Evolutionary conservation across 2,888 invertebrate genomes (phyloP).

Genomic region (Dascillus cervinus): DNA sequence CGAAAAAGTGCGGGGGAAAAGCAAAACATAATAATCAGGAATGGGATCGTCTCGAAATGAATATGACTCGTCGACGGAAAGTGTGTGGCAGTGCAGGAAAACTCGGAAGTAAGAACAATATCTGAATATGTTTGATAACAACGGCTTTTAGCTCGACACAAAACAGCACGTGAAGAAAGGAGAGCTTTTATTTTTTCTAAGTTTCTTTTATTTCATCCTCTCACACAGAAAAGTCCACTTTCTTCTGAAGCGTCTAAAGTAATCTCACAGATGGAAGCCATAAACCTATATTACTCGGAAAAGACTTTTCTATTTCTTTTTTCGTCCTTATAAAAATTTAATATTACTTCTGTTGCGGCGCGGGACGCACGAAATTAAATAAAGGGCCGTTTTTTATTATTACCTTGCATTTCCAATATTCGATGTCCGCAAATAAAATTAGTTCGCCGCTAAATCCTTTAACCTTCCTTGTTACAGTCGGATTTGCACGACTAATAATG

Average conservation of each 20-base stretch:
- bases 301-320: constrained; percentile 44
- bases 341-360: constrained; percentile 39
- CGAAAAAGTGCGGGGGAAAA: too few species aligned
- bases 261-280: constrained; percentile 45
- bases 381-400: constrained; percentile 26
- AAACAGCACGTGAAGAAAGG: constrained; percentile 34
- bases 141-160: constrained; percentile 34
- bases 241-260: constrained; percentile 43
- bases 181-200: constrained; percentile 32
- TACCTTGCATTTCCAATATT: constrained; percentile 18
- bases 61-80: constrained; percentile 13
- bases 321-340: constrained; percentile 44
- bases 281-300: constrained; percentile 45
- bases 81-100: constrained; percentile 13
- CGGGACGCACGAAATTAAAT: constrained; percentile 21
- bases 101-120: constrained; percentile 16
- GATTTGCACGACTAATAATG: too few species aligned
- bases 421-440: constrained; percentile 15
- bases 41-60: constrained; percentile 38
- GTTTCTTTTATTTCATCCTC: constrained; percentile 31
- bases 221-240: constrained; percentile 41
- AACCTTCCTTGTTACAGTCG: too few species aligned
- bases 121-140: constrained; percentile 36
- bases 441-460: constrained; percentile 3
- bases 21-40: constrained; percentile 39